These are phyloP conservation scores for Sialis fuliginosa DNA, from an alignment of 2,888 invertebrate genomes.

Conservation along the genomic window DNA sequence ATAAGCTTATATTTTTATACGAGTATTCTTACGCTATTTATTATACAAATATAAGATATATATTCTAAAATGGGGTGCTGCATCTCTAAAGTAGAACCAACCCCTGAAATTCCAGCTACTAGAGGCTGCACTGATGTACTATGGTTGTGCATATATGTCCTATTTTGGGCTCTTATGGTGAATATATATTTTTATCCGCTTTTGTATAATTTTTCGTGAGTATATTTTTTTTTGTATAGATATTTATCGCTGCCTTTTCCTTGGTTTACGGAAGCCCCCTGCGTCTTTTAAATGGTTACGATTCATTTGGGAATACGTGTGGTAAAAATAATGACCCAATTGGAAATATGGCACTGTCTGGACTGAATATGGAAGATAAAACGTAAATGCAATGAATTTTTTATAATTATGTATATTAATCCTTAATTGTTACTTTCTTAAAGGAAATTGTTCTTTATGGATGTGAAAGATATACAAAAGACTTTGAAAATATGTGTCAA, in stretches of 20 bases:
- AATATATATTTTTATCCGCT: slow-evolving; percentile 13
- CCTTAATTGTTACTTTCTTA: slow-evolving; percentile 11
- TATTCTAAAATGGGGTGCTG: slow-evolving; percentile 41
- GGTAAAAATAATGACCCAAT: slow-evolving; percentile 64
- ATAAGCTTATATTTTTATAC: no score
- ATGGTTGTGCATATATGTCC: slow-evolving; percentile 60
- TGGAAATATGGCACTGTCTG: slow-evolving; percentile 56
- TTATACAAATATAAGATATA: background rate
- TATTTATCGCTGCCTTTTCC: slow-evolving; percentile 70
- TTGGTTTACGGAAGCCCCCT: slow-evolving; percentile 76
- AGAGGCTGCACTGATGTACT: slow-evolving; percentile 70
- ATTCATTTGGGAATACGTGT: slow-evolving; percentile 90
- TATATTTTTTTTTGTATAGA: slow-evolving; percentile 30
- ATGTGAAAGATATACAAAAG: slow-evolving; percentile 53
- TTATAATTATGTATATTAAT: background rate
- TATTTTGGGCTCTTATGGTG: slow-evolving; percentile 77
- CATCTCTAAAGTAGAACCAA: slow-evolving; percentile 43
- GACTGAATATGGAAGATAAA: slow-evolving; percentile 60
- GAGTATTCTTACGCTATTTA: no score
- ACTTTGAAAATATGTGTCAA: slow-evolving; percentile 81
- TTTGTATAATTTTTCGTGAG: no score
- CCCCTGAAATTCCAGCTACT: slow-evolving; percentile 26
- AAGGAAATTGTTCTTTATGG: slow-evolving; percentile 66
- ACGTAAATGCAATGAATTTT: slow-evolving; percentile 25
- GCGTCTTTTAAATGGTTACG: slow-evolving; percentile 76